Evolutionary conservation across 2,888 invertebrate genomes (phyloP).

Genomic region (Trissoscelio sp.): DNA sequence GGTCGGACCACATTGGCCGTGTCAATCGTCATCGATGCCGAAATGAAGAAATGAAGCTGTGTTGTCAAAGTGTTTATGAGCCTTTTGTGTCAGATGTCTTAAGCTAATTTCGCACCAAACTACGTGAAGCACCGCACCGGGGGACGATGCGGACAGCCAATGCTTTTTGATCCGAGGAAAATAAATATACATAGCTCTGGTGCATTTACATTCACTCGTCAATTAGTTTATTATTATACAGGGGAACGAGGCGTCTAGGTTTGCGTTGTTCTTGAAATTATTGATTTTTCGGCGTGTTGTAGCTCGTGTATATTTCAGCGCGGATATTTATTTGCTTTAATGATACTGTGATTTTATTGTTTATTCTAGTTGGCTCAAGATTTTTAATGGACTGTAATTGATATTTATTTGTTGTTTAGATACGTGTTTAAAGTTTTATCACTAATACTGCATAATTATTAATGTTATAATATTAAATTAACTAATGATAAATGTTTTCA

Average conservation of each 20-base stretch:
- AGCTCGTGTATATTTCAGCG: background rate
- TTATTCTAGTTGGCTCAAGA: background rate
- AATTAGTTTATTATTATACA: slow-evolving; percentile 56
- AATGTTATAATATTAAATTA: too few species aligned
- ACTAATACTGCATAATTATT: too few species aligned
- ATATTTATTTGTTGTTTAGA: too few species aligned
- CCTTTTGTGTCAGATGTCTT: slow-evolving; percentile 58
- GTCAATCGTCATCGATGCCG: slow-evolving; percentile 64
- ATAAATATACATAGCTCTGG: slow-evolving; percentile 59
- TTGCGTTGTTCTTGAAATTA: slow-evolving; percentile 41
- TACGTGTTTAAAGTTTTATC: too few species aligned
- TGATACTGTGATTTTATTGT: slow-evolving; percentile 3
- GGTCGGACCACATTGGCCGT: too few species aligned
- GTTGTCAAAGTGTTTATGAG: slow-evolving; percentile 66
- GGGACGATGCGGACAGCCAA: slow-evolving; percentile 32
- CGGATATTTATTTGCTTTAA: slow-evolving; percentile 18
- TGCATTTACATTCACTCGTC: slow-evolving; percentile 50
- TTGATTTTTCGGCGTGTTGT: slow-evolving; percentile 29
- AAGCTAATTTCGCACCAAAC: slow-evolving; percentile 56
- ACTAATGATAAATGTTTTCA: too few species aligned
- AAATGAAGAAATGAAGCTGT: slow-evolving; percentile 65
- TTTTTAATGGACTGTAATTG: background rate
- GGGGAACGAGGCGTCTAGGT: slow-evolving; percentile 9
- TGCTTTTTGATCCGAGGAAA: slow-evolving; percentile 51
- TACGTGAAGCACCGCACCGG: slow-evolving; percentile 51